Evolutionary conservation across 2,113 vertebrate species (phyloP).

Genomic region (Nasalis larvatus): DNA sequence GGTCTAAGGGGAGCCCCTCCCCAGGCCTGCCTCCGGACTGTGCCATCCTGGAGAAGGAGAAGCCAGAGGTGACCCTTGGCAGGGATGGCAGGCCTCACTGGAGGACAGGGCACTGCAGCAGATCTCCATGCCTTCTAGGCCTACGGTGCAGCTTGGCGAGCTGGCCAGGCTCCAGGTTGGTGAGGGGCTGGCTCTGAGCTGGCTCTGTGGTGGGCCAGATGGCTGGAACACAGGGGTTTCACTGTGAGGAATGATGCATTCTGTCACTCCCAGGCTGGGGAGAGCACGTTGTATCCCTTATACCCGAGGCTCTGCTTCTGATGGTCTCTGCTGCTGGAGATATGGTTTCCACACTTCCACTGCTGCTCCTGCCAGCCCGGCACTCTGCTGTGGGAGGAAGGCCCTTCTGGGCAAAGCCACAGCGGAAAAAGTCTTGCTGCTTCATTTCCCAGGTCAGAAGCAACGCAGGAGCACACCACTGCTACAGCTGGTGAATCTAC

Average conservation of each 20-base stretch:
- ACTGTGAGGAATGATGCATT: not conserved
- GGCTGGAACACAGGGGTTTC: not conserved
- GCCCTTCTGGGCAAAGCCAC: not conserved
- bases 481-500: not conserved
- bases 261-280: no score
- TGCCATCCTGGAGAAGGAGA: not conserved
- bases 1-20: not conserved
- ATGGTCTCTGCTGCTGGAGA: fast-evolving
- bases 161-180: not conserved
- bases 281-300: not conserved
- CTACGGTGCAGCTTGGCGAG: not conserved
- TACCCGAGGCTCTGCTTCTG: not conserved
- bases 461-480: fast-evolving
- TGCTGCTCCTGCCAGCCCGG: not conserved
- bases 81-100: not conserved
- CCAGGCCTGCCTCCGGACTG: no score
- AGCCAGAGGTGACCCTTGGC: not conserved
- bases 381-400: not conserved
- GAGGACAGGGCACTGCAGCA: not conserved
- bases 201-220: not conserved
- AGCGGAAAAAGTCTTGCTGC: not conserved
- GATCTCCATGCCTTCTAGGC: not conserved
- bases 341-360: not conserved
- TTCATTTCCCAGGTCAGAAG: not conserved
- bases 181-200: not conserved